Evolutionary conservation across 2,888 invertebrate genomes (phyloP).

Genomic region (Drosophila fungiperda): DNA sequence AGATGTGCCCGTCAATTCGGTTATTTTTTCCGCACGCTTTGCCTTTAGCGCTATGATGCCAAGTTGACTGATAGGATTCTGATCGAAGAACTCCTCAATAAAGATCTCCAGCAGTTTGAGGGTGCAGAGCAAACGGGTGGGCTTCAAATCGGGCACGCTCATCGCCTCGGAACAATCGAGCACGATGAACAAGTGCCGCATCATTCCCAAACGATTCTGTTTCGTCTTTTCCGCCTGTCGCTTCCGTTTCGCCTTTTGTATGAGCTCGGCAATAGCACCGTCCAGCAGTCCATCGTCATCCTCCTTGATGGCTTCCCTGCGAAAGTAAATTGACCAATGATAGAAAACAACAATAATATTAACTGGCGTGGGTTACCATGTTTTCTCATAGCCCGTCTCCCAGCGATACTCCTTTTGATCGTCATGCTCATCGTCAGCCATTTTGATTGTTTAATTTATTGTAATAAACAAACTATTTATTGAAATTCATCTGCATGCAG

Average conservation of each 20-base stretch:
- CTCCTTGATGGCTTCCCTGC: conserved; percentile 97
- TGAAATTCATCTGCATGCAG: conserved; percentile 8
- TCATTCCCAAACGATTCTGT: conserved; percentile 97
- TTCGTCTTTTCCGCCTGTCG: conserved; percentile 88
- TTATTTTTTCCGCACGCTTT: conserved; percentile 96
- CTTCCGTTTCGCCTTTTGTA: conserved; percentile 94
- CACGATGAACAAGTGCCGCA: conserved; percentile 97
- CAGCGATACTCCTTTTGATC: conserved; percentile 96
- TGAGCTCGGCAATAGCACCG: conserved; percentile 95
- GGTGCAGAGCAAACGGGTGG: conserved; percentile 94
- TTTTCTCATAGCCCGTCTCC: conserved; percentile 98
- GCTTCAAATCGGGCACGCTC: conserved; percentile 97
- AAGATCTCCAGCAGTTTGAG: conserved; percentile 96
- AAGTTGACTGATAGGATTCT: conserved; percentile 99
- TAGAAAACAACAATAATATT: background rate
- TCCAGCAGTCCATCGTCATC: conserved; percentile 97
- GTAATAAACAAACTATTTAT: background rate
- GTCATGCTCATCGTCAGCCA: conserved; percentile 89
- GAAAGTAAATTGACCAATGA: background rate
- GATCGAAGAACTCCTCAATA: conserved; percentile 98
- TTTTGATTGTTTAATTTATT: conserved; percentile 29
- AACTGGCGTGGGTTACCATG: conserved; percentile 88
- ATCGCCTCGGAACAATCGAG: conserved; percentile 98
- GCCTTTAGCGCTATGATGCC: conserved; percentile 96
- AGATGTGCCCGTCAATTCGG: conserved; percentile 94